A percentile compares a stretch with the other conserved stretches of the same genome.
phyloP scores from a whole-genome alignment of 2,797 vertebrate species.

The Sparidentex hasta region DNA sequence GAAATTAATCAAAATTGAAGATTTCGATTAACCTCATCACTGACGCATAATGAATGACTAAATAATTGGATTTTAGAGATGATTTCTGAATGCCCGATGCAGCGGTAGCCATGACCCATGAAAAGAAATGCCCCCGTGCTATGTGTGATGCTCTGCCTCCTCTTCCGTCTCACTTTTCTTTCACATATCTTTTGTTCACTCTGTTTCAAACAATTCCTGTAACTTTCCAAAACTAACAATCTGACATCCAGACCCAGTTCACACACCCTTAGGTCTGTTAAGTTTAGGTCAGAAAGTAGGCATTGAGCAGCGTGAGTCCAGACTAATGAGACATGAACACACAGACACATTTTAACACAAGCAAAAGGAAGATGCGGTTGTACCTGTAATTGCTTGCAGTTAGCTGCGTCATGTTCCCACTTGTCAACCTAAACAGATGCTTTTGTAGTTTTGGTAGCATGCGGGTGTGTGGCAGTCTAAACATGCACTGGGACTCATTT shows the following conservation, averaged over 20 bases:
- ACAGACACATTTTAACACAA: conserved; percentile 5
- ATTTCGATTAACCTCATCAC: neutral
- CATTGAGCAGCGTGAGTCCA: neutral
- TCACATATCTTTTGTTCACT: neutral
- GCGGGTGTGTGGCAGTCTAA: neutral
- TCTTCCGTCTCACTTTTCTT: neutral
- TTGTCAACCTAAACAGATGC: conserved; percentile 5
- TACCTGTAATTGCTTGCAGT: conserved; percentile 12
- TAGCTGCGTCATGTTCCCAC: conserved; percentile 10
- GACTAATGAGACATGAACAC: neutral
- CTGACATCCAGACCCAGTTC: neutral
- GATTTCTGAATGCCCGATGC: neutral
- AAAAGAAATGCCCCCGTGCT: neutral
- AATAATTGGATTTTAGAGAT: neutral
- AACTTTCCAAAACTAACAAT: neutral
- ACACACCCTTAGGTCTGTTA: neutral
- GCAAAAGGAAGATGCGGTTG: conserved; percentile 3
- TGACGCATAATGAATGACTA: neutral
- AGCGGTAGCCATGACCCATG: neutral
- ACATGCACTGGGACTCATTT: conserved; percentile 37
- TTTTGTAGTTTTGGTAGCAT: conserved; percentile 14
- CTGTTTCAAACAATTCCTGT: neutral
- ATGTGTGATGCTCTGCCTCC: neutral
- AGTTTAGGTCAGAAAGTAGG: too few species aligned
- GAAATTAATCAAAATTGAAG: neutral